Base-by-base conservation (phyloP, 2,888 invertebrate genomes). In the Callinectes sapidus region DNA sequence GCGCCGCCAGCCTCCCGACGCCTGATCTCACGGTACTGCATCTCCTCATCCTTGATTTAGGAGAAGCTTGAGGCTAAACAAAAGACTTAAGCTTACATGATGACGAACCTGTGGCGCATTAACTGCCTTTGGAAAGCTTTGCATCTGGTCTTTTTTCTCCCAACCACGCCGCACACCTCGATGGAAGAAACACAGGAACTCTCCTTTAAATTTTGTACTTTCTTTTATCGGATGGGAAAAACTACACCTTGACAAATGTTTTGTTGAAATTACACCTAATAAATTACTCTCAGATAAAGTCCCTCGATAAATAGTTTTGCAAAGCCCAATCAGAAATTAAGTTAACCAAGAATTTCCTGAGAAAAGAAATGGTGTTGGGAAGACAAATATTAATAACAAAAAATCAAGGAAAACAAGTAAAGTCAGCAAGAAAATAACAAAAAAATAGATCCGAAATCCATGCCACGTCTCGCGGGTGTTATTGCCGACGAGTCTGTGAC, bases 381-480 rank as follows among this genome's bases (percentile, higher is more conserved):
- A 14, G 35, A 35, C 35, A 81, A 81, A 81, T 32, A 35, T 0
- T 16, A 81, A 16, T 35, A 32, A 5, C 6, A 81, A 35, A 35
- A 14, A 14, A 81, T 16, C 10, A 35, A 35, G 35, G 16, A 32
- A 81, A 81, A 81, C 32, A 35, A 35, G 16, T 16, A 81, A 32
- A 13, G 32, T 2, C 81, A 81, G 81, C 81, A 81, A n/a, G 71
- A 71, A 71, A 71, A 71, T 71, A 71, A n/a, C n/a, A n/a, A 18
- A 71, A 71, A 71, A 71, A 71, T 71, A 28, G n/a, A 71, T 71
- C 23, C 28, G 71, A 71, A 71, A 71, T 71, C 71, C 71, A 28
- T 71, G 71, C 71, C 71, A 28, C 71, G 71, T 71, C 71, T 71
- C 71, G 71, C 71, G n/a, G 71, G 71, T 71, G 71, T 71, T 71